These are phyloP conservation scores for Hymenopus coronatus DNA, from an alignment of 2,888 invertebrate genomes.

Conservation along the genomic window DNA sequence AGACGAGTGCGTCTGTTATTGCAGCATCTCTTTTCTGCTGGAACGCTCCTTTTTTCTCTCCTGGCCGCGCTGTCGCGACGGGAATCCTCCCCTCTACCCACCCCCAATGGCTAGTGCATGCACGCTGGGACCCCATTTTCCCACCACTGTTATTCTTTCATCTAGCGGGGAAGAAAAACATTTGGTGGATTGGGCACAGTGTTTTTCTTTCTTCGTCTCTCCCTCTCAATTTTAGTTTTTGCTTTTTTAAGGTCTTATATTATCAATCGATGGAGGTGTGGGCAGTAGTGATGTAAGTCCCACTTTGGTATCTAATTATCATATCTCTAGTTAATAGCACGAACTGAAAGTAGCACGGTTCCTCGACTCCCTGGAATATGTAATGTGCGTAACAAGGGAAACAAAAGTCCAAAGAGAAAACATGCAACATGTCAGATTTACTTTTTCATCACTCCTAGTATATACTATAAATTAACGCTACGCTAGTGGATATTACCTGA, in stretches of 20 bases:
- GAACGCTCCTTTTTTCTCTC: background rate
- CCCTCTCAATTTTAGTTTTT: conserved; percentile 13
- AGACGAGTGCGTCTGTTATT: background rate
- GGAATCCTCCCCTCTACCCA: background rate
- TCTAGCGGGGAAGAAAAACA: conserved; percentile 25
- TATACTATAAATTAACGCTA: too few relatives aligned
- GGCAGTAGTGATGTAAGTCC: background rate
- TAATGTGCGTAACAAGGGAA: too few relatives aligned
- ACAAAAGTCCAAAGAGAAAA: too few relatives aligned
- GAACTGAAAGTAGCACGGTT: too few relatives aligned
- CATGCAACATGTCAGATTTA: too few relatives aligned
- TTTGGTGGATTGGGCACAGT: conserved; percentile 20
- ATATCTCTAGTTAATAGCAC: background rate
- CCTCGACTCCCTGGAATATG: too few relatives aligned
- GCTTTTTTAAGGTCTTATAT: conserved; percentile 21
- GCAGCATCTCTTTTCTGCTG: background rate
- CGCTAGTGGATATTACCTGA: too few relatives aligned
- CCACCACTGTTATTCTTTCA: conserved; percentile 32
- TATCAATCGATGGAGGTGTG: background rate
- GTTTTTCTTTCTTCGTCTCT: conserved; percentile 12
- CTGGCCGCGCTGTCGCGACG: background rate
- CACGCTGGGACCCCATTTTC: conserved; percentile 19
- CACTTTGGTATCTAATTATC: background rate
- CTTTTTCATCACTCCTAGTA: too few relatives aligned
- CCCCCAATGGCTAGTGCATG: background rate